These are phyloP conservation scores for Martes martes DNA, from an alignment of 2,113 vertebrate genomes.

Conservation along the genomic window DNA sequence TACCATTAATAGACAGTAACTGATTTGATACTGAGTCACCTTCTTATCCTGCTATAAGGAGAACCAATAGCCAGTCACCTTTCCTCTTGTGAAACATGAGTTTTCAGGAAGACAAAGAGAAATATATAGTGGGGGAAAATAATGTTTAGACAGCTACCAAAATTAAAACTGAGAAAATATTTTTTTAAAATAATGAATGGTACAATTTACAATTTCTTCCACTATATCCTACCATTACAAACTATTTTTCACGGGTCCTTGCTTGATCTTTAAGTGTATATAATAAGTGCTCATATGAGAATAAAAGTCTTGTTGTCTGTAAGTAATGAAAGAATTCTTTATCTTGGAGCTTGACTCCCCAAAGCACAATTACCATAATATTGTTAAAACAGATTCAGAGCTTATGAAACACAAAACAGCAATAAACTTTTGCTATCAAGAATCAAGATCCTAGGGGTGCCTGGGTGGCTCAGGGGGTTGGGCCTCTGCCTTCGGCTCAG, in stretches of 20 bases:
- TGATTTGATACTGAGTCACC: background rate
- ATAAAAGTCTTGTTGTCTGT: background rate
- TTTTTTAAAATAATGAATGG: background rate
- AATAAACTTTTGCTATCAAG: background rate
- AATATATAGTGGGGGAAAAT: background rate
- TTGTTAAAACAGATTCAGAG: background rate
- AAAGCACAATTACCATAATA: background rate
- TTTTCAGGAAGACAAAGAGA: background rate
- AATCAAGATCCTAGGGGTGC: background rate
- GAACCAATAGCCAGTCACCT: background rate
- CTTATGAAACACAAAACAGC: background rate
- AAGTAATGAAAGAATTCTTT: constrained; percentile 7
- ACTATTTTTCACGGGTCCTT: background rate
- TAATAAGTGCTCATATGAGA: background rate
- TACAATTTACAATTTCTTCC: background rate
- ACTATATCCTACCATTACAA: background rate
- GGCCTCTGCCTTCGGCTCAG: too few species aligned
- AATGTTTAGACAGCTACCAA: background rate
- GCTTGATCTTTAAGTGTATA: background rate
- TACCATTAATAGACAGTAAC: background rate
- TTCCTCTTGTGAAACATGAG: background rate
- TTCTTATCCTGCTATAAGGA: background rate
- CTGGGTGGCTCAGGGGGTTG: too few species aligned
- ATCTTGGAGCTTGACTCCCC: background rate
- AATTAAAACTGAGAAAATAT: background rate